Percentiles rank a stretch among this genome's conserved stretches.
Conservation (phyloP, 2,888 invertebrate species). For the Brachypalpus laphriformis region DNA sequence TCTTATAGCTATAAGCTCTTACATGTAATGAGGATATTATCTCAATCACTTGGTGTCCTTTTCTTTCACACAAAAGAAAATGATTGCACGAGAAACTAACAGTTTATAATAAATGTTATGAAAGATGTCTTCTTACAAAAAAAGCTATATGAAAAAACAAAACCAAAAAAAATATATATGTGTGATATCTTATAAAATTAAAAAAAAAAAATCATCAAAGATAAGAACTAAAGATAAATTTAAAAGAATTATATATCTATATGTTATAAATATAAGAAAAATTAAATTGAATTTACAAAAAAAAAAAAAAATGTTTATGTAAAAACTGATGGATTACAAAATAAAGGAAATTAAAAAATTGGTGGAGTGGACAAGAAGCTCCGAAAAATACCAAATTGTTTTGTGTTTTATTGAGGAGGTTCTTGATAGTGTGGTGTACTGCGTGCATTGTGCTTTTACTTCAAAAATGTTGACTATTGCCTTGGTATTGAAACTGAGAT, state of each 20-base stretch:
- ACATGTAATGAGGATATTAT: conserved; percentile 50
- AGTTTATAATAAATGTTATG: conserved; percentile 15
- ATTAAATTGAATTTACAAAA: conserved; percentile 47
- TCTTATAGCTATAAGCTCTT: conserved; percentile 45
- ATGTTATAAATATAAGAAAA: conserved; percentile 41
- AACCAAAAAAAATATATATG: conserved; percentile 29
- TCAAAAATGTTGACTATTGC: too few species aligned
- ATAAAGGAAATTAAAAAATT: conserved; percentile 40
- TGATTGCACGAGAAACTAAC: conserved; percentile 31
- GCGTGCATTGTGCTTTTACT: too few species aligned
- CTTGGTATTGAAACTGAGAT: too few species aligned
- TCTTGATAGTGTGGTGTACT: too few species aligned
- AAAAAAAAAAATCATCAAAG: conserved; percentile 19
- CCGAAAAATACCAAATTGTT: conserved; percentile 16
- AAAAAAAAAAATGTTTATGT: conserved; percentile 38
- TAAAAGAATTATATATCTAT: conserved; percentile 50
- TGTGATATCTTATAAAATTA: conserved; percentile 32
- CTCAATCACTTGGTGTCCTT: conserved; percentile 70
- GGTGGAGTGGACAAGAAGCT: conserved; percentile 58
- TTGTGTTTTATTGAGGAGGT: neutral
- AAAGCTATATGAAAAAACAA: conserved; percentile 6
- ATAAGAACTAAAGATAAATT: conserved; percentile 21
- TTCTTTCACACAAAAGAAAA: conserved; percentile 40
- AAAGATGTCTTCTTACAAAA: conserved; percentile 28
- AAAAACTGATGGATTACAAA: conserved; percentile 30